Percentiles rank a stretch among this genome's conserved stretches.
These are phyloP conservation scores for Vireo altiloquus DNA, from an alignment of 2,113 vertebrate genomes.

Conservation along the genomic window DNA sequence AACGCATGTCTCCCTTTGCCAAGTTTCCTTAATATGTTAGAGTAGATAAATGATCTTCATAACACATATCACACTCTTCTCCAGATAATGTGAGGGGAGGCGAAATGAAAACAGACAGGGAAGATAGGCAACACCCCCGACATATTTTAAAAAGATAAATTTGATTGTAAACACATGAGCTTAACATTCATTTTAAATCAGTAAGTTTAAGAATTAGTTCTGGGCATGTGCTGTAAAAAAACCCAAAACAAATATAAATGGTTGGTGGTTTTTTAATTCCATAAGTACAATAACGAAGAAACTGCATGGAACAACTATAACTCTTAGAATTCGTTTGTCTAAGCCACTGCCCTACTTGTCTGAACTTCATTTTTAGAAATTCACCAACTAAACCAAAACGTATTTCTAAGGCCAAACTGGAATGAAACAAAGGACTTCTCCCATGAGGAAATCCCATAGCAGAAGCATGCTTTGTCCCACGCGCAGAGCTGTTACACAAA, in stretches of 20 bases:
- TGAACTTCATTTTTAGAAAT: constrained; percentile 31
- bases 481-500: not conserved
- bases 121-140: not conserved
- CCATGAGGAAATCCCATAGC: not conserved
- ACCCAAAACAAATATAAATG: not conserved
- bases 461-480: not conserved
- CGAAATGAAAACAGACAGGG: not conserved
- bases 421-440: not conserved
- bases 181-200: not conserved
- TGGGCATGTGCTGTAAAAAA: not conserved
- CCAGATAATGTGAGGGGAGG: not conserved
- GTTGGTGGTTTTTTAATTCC: rapidly evolving
- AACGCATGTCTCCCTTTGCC: not conserved
- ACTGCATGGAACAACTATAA: not conserved
- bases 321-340: not conserved
- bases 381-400: not conserved
- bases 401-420: constrained; percentile 8
- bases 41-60: not conserved
- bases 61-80: not conserved
- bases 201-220: not conserved
- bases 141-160: not conserved
- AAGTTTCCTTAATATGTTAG: not conserved
- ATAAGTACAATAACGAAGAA: not conserved
- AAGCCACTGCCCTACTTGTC: not conserved
- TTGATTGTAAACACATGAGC: not conserved